Percentiles rank a stretch among this genome's conserved stretches.
phyloP scores from a whole-genome alignment of 1,140 invertebrate genomes.

The Danaus plexippus region DNA sequence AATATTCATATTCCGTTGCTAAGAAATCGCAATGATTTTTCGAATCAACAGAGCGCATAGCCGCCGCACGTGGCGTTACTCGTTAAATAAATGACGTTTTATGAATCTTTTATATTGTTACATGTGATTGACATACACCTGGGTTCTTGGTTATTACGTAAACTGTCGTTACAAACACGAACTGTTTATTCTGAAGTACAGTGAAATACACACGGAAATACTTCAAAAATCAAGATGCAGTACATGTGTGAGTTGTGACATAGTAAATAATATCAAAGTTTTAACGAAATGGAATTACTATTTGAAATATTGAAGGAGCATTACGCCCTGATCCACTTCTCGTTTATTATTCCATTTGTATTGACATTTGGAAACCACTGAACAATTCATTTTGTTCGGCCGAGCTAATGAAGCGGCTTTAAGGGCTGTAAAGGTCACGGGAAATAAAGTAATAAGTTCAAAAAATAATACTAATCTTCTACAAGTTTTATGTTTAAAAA shows the following conservation, averaged over 20 bases:
- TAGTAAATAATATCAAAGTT: constrained; percentile 2
- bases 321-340: constrained; percentile 14
- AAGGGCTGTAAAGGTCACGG: too few relatives aligned
- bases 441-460: too few relatives aligned
- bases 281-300: constrained; percentile 1
- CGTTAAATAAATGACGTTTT: constrained; percentile 8
- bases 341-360: constrained; percentile 45
- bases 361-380: constrained; percentile 38
- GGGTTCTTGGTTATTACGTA: constrained; percentile 7
- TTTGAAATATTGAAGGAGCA: constrained; percentile 9
- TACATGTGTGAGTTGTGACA: neutral
- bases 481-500: too few relatives aligned
- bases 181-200: too few relatives aligned
- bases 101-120: constrained; percentile 12
- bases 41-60: constrained; percentile 27
- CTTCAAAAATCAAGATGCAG: too few relatives aligned
- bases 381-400: constrained; percentile 33
- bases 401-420: constrained; percentile 10
- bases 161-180: neutral
- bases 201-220: too few relatives aligned
- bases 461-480: too few relatives aligned
- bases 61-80: constrained; percentile 22
- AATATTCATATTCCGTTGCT: neutral
- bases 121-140: constrained; percentile 24
- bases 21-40: constrained; percentile 14